A percentile compares a stretch with the other conserved stretches of the same genome.
phyloP scores from a whole-genome alignment of 2,797 vertebrate species.

The Vireo griseus region DNA sequence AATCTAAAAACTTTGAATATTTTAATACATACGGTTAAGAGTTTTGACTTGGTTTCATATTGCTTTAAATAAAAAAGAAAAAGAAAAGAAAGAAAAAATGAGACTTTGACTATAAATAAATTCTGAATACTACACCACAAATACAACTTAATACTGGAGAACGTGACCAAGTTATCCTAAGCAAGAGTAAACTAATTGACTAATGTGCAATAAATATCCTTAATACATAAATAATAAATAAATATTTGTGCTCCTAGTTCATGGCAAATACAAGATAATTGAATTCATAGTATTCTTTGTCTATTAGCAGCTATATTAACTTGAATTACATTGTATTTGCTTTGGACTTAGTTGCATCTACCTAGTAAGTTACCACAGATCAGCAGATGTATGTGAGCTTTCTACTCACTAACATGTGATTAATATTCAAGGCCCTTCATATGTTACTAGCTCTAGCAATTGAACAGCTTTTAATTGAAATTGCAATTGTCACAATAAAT shows the following conservation, averaged over 20 bases:
- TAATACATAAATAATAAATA: neutral
- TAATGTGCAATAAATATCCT: neutral
- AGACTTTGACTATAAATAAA: neutral
- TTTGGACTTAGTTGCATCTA: neutral
- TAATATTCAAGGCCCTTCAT: neutral
- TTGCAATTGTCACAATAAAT: neutral
- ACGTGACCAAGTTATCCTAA: neutral
- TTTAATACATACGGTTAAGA: neutral
- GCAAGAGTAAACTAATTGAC: neutral
- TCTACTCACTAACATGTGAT: neutral
- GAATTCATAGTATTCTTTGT: neutral
- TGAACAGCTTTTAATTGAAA: neutral
- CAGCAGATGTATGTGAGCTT: neutral
- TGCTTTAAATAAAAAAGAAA: neutral
- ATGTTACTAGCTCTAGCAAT: neutral
- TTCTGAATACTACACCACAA: neutral
- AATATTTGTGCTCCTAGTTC: neutral
- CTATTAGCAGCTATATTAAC: neutral
- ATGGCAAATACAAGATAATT: neutral
- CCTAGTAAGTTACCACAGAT: neutral
- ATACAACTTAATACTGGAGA: neutral
- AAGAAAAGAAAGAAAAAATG: fast-evolving
- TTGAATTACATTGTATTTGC: neutral
- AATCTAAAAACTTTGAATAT: neutral
- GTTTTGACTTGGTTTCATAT: neutral